These are phyloP conservation scores for Columba janthina DNA, from an alignment of 2,113 vertebrate species.

Conservation along the genomic window DNA sequence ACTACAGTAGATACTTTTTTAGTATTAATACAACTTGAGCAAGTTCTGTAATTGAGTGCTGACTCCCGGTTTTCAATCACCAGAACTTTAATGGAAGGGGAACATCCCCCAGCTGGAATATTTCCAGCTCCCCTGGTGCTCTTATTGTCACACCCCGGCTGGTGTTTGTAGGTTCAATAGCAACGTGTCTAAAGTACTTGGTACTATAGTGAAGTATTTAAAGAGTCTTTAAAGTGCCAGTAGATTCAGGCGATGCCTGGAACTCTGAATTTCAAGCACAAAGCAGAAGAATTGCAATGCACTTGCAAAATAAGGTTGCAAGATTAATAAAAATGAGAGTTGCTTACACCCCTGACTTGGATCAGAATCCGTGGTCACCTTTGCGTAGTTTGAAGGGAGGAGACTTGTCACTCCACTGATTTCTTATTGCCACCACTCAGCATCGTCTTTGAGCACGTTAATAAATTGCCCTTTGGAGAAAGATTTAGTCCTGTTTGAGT, in stretches of 20 bases:
- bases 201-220: background rate
- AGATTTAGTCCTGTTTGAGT: background rate
- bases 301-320: background rate
- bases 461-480: slow-evolving; percentile 96
- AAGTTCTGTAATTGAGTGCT: too few species aligned
- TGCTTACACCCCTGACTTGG: slow-evolving; percentile 96
- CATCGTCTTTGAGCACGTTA: slow-evolving; percentile 89
- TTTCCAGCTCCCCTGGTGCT: background rate
- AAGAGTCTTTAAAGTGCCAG: background rate
- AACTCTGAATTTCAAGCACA: background rate
- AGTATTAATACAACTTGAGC: too few species aligned
- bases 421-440: slow-evolving; percentile 97
- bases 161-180: background rate
- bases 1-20: too few species aligned
- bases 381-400: slow-evolving; percentile 95
- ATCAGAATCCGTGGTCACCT: slow-evolving; percentile 95
- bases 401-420: slow-evolving; percentile 85
- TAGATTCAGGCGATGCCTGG: background rate
- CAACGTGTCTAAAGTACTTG: background rate
- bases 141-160: background rate
- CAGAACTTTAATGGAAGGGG: too few species aligned
- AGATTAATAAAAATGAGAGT: background rate
- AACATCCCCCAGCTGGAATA: background rate
- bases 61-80: too few species aligned
- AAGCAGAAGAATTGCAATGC: background rate